These are phyloP conservation scores for Vulpes vulpes DNA, from an alignment of 2,113 vertebrate species.

Conservation along the genomic window DNA sequence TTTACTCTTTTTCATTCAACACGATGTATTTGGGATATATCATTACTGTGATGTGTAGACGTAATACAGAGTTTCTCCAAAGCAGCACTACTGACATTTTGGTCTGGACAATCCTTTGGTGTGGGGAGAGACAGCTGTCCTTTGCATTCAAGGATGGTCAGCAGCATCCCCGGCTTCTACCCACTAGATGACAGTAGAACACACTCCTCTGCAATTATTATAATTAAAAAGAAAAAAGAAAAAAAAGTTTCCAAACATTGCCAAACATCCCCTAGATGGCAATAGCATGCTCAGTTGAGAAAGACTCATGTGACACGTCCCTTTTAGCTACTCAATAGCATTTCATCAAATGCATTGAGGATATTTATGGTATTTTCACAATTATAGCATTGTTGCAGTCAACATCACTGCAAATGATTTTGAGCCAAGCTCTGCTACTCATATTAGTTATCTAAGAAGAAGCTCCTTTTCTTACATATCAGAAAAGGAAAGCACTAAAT, in stretches of 20 bases:
- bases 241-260: background rate
- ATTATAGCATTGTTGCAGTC: background rate
- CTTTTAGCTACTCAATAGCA: background rate
- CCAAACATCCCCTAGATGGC: background rate
- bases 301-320: background rate
- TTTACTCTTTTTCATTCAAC: background rate
- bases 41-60: background rate
- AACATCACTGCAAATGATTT: background rate
- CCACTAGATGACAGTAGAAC: background rate
- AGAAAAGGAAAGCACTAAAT: background rate
- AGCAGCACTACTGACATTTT: background rate
- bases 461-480: background rate
- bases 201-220: background rate
- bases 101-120: background rate
- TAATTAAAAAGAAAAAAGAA: background rate
- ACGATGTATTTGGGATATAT: background rate
- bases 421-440: background rate
- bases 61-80: background rate
- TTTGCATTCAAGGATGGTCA: background rate
- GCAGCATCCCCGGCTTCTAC: background rate
- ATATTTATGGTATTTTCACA: slow-evolving; percentile 11
- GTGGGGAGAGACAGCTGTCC: background rate
- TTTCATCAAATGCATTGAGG: background rate
- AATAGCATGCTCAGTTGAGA: background rate
- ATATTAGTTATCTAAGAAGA: background rate